phyloP scores from a whole-genome alignment of 2,888 invertebrate genomes.

The Stramonita haemastoma region DNA sequence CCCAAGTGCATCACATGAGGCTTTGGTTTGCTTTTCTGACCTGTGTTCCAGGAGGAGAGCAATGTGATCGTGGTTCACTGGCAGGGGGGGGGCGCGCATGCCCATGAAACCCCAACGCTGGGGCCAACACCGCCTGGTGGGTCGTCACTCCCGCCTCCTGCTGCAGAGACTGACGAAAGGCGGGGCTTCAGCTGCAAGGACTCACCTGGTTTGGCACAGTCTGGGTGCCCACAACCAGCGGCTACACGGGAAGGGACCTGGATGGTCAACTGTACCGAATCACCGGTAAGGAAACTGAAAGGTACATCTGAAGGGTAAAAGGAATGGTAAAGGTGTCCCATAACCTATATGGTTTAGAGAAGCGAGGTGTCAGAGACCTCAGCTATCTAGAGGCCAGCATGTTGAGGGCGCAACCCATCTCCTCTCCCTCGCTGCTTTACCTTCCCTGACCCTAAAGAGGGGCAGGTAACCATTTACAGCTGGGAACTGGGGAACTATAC shows the following conservation, averaged over 20 bases:
- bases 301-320: too few relatives aligned
- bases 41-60: constrained; percentile 51
- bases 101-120: constrained; percentile 89
- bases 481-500: too few relatives aligned
- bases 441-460: too few relatives aligned
- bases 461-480: too few relatives aligned
- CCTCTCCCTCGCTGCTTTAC: too few relatives aligned
- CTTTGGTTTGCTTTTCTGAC: too few relatives aligned
- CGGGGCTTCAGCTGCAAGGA: constrained; percentile 53
- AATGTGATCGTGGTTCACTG: constrained; percentile 67
- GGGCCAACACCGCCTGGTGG: constrained; percentile 93
- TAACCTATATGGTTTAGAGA: too few relatives aligned
- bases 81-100: constrained; percentile 62
- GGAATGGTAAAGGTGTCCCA: too few relatives aligned
- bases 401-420: too few relatives aligned
- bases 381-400: too few relatives aligned
- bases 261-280: constrained; percentile 60
- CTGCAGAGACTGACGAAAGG: constrained; percentile 52
- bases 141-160: constrained; percentile 85
- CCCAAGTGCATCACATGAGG: too few relatives aligned
- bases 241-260: constrained; percentile 59
- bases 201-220: constrained; percentile 70
- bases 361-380: too few relatives aligned
- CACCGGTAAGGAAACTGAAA: constrained; percentile 54
- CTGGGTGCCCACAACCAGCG: constrained; percentile 69